Evolutionary conservation across 2,888 invertebrate genomes (phyloP).

Genomic region (Thereva nobilitata): DNA sequence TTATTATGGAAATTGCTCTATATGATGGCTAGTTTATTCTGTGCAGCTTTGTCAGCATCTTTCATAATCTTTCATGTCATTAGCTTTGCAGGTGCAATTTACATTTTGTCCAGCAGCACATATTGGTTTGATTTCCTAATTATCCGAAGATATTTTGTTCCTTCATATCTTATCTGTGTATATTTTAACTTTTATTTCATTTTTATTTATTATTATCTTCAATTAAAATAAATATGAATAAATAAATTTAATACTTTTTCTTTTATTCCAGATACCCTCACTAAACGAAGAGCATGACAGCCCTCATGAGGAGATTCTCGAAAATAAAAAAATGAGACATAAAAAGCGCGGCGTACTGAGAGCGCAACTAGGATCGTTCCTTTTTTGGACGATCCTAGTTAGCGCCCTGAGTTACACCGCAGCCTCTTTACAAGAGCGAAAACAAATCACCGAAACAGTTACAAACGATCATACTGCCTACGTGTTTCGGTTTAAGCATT

Average conservation of each 20-base stretch:
- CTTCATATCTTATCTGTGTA: no score
- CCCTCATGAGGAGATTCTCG: slow-evolving; percentile 7
- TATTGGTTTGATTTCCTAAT: no score
- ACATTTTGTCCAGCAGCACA: no score
- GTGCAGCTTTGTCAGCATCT: no score
- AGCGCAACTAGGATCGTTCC: slow-evolving; percentile 44
- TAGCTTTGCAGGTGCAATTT: no score
- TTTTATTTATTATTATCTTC: no score
- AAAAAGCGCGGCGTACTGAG: slow-evolving; percentile 42
- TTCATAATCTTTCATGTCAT: no score
- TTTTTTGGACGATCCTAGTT: slow-evolving; percentile 44
- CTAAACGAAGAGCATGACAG: slow-evolving; percentile 18
- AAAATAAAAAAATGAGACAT: slow-evolving; percentile 42
- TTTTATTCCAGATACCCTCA: slow-evolving; percentile 7
- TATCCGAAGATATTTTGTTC: no score
- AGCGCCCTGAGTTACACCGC: slow-evolving; percentile 42
- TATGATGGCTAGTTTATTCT: no score
- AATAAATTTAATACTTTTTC: background rate
- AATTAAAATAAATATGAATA: no score
- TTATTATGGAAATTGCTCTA: no score
- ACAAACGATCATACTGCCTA: slow-evolving; percentile 42
- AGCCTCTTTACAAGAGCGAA: slow-evolving; percentile 33
- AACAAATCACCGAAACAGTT: slow-evolving; percentile 22
- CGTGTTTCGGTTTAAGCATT: slow-evolving; percentile 70
- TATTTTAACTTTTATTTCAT: no score